Conservation (phyloP, 2,888 invertebrate species). For the Tiphia femorata region DNA sequence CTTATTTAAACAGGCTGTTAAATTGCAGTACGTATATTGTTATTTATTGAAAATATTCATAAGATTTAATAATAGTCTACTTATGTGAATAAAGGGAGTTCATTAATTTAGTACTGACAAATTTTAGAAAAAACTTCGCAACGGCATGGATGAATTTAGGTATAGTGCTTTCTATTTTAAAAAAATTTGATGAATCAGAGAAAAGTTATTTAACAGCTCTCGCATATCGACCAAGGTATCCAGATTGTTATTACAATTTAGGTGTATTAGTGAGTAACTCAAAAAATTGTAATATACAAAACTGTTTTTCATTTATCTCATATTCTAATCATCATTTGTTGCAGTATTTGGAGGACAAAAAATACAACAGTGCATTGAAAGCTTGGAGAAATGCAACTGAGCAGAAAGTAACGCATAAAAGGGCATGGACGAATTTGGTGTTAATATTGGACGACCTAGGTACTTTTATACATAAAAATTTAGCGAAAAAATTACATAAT, state of each 20-base stretch:
- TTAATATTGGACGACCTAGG: constrained; percentile 86
- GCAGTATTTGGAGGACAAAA: constrained; percentile 84
- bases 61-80: background rate
- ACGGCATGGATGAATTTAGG: constrained; percentile 99
- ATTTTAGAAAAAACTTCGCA: constrained; percentile 84
- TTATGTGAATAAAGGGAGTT: background rate
- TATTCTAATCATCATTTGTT: constrained; percentile 41
- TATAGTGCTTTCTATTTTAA: constrained; percentile 85
- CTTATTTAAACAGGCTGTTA: constrained; percentile 80
- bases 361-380: constrained; percentile 80
- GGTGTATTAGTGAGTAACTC: constrained; percentile 84
- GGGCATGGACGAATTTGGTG: constrained; percentile 94
- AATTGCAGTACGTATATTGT: constrained; percentile 74
- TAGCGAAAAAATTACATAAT: background rate
- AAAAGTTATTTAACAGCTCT: constrained; percentile 86
- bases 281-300: constrained; percentile 3
- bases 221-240: constrained; percentile 81
- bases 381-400: constrained; percentile 87
- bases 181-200: constrained; percentile 80
- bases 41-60: background rate
- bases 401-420: constrained; percentile 82
- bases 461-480: constrained; percentile 34
- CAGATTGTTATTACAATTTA: constrained; percentile 94
- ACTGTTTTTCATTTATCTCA: constrained; percentile 7
- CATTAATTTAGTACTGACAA: background rate